These are phyloP conservation scores for Danio tinwini DNA, from an alignment of 2,797 vertebrate species.

Conservation along the genomic window DNA sequence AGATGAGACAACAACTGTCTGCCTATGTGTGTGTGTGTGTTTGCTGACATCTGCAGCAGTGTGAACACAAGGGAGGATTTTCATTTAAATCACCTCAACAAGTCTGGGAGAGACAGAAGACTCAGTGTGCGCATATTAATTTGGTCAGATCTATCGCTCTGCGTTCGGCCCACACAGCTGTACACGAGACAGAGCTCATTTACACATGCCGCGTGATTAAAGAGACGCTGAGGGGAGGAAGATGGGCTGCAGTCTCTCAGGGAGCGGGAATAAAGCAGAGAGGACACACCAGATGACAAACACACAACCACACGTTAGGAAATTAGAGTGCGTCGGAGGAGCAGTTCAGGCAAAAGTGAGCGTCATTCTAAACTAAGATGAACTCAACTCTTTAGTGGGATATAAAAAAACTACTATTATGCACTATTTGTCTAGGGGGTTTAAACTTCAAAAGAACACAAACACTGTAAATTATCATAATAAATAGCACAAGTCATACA, in stretches of 20 bases:
- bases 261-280: slow-evolving; percentile 10
- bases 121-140: slow-evolving; percentile 56
- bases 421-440: too few species aligned
- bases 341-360: slow-evolving; percentile 16
- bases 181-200: slow-evolving; percentile 40
- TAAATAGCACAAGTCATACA: not conserved
- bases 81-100: slow-evolving; percentile 58
- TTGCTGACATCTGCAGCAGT: slow-evolving; percentile 47
- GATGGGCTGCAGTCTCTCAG: slow-evolving; percentile 12
- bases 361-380: not conserved
- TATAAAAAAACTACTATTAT: not conserved
- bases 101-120: slow-evolving; percentile 48
- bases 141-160: slow-evolving; percentile 26
- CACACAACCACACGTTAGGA: slow-evolving; percentile 23
- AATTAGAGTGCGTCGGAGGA: not conserved
- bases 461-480: not conserved
- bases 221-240: slow-evolving; percentile 22
- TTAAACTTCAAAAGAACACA: slow-evolving; percentile 6
- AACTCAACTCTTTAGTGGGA: not conserved
- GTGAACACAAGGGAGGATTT: slow-evolving; percentile 45
- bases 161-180: slow-evolving; percentile 46
- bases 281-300: slow-evolving; percentile 12
- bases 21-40: slow-evolving; percentile 16
- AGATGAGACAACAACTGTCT: slow-evolving; percentile 48
- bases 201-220: slow-evolving; percentile 48